Evolutionary conservation across 2,113 vertebrate genomes (phyloP).

Genomic region (Strix aluco): DNA sequence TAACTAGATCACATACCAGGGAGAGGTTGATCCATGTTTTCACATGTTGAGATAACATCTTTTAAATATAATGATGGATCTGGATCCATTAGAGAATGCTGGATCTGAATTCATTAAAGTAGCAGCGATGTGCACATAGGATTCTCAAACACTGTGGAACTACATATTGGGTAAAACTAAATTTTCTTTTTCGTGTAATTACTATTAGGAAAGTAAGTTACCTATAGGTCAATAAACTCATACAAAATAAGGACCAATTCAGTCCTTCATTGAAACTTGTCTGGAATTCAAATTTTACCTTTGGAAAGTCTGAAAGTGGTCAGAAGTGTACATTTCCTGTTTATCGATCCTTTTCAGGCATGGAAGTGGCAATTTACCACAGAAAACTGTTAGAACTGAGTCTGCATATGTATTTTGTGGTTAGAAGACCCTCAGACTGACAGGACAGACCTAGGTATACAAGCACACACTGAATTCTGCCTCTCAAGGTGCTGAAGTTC

Average conservation of each 20-base stretch:
- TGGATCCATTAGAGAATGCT: background rate
- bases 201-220: background rate
- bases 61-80: background rate
- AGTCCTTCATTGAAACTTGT: background rate
- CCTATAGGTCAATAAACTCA: background rate
- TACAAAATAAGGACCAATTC: background rate
- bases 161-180: background rate
- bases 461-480: background rate
- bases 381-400: background rate
- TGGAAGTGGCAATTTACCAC: background rate
- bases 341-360: background rate
- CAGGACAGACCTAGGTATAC: background rate
- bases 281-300: background rate
- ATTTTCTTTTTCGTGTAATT: background rate
- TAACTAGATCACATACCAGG: background rate
- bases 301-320: background rate
- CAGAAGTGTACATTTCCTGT: background rate
- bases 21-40: background rate
- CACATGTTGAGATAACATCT: background rate
- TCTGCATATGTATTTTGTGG: background rate
- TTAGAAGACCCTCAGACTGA: background rate
- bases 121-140: background rate
- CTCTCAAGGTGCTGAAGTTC: background rate
- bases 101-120: background rate
- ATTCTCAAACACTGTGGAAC: background rate